Evolutionary conservation across 2,113 vertebrate genomes (phyloP).

Genomic region (Bos taurus): DNA sequence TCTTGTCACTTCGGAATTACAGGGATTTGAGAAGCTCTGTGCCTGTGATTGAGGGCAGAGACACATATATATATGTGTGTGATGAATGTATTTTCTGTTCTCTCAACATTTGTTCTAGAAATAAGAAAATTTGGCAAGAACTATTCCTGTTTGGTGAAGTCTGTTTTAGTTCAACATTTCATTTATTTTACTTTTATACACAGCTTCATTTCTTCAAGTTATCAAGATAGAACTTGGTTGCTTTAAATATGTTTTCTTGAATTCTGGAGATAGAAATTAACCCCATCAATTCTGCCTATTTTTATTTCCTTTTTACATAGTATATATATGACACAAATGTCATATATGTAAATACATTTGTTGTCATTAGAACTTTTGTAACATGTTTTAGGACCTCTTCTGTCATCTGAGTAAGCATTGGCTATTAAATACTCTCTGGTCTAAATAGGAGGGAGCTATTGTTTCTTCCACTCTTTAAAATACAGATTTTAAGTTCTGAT

Average conservation of each 20-base stretch:
- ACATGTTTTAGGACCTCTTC: background rate
- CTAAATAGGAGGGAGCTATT: background rate
- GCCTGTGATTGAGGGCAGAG: background rate
- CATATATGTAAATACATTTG: background rate
- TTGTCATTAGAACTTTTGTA: background rate
- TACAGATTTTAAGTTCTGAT: conserved; percentile 40
- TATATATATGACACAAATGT: background rate
- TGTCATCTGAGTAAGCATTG: background rate
- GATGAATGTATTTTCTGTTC: background rate
- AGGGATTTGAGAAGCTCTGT: background rate
- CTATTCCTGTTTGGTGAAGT: background rate
- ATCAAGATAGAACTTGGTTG: background rate
- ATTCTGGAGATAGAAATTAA: background rate
- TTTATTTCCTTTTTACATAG: background rate
- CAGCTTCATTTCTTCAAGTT: background rate
- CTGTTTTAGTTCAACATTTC: background rate
- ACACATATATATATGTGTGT: background rate
- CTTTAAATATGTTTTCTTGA: background rate
- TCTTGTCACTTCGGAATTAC: background rate
- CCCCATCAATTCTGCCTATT: background rate
- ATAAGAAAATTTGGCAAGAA: conserved; percentile 2
- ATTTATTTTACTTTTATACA: background rate
- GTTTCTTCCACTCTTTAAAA: background rate
- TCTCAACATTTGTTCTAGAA: background rate
- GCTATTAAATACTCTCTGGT: background rate